Conservation (phyloP, 2,888 invertebrate genomes). For the Rhopalosiphum nymphaeae region DNA sequence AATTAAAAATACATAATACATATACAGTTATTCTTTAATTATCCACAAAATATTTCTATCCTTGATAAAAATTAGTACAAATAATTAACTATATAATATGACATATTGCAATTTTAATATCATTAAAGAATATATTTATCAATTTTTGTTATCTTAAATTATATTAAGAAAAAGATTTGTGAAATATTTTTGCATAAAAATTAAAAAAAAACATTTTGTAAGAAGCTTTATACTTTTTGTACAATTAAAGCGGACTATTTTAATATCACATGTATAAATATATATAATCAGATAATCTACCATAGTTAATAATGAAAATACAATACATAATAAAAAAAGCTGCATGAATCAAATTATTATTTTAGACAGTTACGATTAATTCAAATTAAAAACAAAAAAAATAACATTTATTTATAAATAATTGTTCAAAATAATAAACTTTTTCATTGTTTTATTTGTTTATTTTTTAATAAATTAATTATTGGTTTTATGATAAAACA, state of each 20-base stretch:
- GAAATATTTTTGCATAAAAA: neutral
- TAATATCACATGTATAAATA: neutral
- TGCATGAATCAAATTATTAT: neutral
- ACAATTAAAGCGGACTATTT: neutral
- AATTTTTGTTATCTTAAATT: neutral
- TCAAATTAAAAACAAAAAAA: neutral
- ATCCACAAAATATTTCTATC: neutral
- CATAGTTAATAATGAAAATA: neutral
- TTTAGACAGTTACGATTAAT: neutral
- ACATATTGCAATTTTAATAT: neutral
- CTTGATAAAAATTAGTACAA: neutral
- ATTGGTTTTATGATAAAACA: neutral
- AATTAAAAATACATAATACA: neutral
- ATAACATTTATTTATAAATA: no score
- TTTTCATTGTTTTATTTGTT: neutral
- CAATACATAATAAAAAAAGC: neutral
- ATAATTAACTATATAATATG: neutral
- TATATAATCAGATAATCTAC: neutral
- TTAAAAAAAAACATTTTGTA: neutral
- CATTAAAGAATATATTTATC: neutral
- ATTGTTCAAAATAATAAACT: neutral
- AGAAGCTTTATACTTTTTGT: neutral
- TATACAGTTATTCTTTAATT: neutral
- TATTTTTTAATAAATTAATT: neutral
- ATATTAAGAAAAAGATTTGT: neutral